Percentiles rank a stretch among this genome's conserved stretches.
Evolutionary conservation across 2,888 invertebrate genomes (phyloP).

Genomic region (Psylliodes chrysocephalus): DNA sequence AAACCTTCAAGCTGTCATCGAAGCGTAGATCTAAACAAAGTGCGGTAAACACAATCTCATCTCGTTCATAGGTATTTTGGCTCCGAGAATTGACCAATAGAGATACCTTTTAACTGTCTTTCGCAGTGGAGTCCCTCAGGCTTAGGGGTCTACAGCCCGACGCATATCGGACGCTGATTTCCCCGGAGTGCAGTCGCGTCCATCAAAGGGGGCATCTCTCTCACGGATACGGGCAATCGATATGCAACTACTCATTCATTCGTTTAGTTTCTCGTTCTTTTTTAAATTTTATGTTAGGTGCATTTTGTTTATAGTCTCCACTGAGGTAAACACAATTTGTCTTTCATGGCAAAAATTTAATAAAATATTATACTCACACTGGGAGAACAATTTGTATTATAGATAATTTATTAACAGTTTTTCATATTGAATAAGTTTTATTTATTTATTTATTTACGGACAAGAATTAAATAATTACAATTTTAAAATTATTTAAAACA

Average conservation of each 20-base stretch:
- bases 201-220: conserved; percentile 9
- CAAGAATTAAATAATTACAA: too few species aligned
- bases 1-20: too few species aligned
- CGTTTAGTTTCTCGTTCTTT: conserved; percentile 1
- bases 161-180: conserved; percentile 22
- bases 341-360: too few species aligned
- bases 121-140: conserved; percentile 19
- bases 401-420: too few species aligned
- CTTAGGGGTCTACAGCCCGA: not conserved
- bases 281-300: too few species aligned
- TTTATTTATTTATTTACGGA: too few species aligned
- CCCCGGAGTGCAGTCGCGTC: conserved; percentile 17
- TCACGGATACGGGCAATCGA: conserved; percentile 11
- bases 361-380: too few species aligned
- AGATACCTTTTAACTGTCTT: conserved; percentile 21
- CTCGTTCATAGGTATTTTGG: conserved; percentile 16
- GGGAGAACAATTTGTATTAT: too few species aligned
- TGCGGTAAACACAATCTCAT: conserved; percentile 24
- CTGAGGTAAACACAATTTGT: too few species aligned
- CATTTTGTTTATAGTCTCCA: too few species aligned
- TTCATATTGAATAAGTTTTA: too few species aligned
- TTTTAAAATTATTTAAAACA: too few species aligned
- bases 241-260: conserved; percentile 20
- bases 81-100: conserved; percentile 1
- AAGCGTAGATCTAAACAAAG: not conserved